Conservation (phyloP, 2,888 invertebrate genomes). For the Coenonympha arcania region DNA sequence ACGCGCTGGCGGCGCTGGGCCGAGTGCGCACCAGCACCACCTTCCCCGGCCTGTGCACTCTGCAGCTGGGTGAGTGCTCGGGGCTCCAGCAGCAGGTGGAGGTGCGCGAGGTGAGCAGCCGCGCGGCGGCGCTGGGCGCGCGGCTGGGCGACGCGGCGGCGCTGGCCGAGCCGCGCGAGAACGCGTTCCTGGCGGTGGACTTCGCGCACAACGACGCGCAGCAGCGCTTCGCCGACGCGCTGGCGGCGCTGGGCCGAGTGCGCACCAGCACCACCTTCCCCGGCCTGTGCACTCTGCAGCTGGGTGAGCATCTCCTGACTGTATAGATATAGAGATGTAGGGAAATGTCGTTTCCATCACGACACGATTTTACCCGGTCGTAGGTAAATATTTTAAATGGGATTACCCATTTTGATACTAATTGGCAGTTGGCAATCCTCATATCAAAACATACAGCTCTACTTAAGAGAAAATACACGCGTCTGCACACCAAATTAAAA, state of each 20-base stretch:
- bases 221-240: conserved; percentile 75
- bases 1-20: conserved; percentile 76
- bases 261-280: conserved; percentile 93
- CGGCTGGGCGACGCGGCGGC: conserved; percentile 87
- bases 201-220: conserved; percentile 80
- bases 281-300: conserved; percentile 80
- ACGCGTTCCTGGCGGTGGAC: conserved; percentile 90
- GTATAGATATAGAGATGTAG: too few relatives aligned
- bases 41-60: conserved; percentile 87
- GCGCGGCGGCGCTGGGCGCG: conserved; percentile 87
- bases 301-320: conserved; percentile 51
- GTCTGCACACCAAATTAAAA: too few relatives aligned
- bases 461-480: background rate
- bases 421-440: too few relatives aligned
- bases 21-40: conserved; percentile 89
- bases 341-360: too few relatives aligned
- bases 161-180: conserved; percentile 90
- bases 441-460: too few relatives aligned
- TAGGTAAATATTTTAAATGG: too few relatives aligned
- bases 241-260: conserved; percentile 77
- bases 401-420: too few relatives aligned
- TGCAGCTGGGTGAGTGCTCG: conserved; percentile 90
- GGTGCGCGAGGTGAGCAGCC: conserved; percentile 90
- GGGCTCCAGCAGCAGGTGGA: conserved; percentile 90
- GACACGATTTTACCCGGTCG: too few relatives aligned